Evolutionary conservation across 2,888 invertebrate genomes (phyloP).

Genomic region (Papilio gigon): DNA sequence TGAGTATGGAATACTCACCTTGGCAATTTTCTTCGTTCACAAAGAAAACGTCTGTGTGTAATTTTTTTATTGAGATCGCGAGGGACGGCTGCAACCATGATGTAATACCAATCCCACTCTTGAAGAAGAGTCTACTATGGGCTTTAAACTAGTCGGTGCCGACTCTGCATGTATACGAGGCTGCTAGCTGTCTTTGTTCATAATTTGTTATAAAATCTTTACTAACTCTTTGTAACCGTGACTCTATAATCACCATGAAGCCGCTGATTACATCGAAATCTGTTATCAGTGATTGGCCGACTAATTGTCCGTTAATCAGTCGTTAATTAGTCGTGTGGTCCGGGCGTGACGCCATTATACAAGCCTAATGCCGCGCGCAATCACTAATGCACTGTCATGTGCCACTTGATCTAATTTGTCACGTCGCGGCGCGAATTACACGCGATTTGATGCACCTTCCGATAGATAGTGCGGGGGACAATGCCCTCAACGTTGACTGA

Average conservation of each 20-base stretch:
- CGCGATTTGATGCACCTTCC: conserved; percentile 35
- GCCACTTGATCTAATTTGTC: conserved; percentile 61
- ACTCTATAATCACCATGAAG: neutral
- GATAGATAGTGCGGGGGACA: conserved; percentile 1
- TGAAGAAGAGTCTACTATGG: too few species aligned
- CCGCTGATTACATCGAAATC: conserved; percentile 48
- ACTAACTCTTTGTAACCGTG: neutral
- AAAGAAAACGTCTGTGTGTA: too few species aligned
- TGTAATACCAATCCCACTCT: too few species aligned
- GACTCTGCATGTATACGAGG: too few species aligned
- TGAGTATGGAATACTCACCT: too few species aligned
- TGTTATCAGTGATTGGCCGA: conserved; percentile 62
- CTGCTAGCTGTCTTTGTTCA: too few species aligned
- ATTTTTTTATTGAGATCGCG: too few species aligned
- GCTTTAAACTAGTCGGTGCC: too few species aligned
- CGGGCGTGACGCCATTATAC: conserved; percentile 63
- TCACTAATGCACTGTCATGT: conserved; percentile 57
- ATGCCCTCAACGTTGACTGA: neutral
- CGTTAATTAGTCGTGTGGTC: conserved; percentile 60
- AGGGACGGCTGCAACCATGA: too few species aligned
- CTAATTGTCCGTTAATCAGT: conserved; percentile 73
- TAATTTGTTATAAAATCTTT: neutral
- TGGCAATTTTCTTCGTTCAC: too few species aligned
- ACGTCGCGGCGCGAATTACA: conserved; percentile 39
- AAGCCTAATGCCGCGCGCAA: conserved; percentile 47